phyloP scores from a whole-genome alignment of 2,797 vertebrate species.

The Stomatorhinus walkeri region DNA sequence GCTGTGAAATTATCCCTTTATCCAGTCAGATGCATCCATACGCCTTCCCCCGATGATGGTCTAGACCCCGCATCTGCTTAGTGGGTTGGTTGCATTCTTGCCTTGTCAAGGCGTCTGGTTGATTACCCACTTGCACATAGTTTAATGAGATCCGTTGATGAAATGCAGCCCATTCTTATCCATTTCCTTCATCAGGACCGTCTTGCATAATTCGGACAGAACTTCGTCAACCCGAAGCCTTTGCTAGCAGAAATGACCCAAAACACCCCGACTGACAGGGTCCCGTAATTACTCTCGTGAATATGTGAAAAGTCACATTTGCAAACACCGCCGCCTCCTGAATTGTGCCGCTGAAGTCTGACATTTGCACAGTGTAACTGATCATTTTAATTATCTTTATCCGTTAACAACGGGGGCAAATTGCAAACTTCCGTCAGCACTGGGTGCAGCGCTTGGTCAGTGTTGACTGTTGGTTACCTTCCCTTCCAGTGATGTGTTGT shows the following conservation, averaged over 20 bases:
- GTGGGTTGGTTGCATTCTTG: not conserved
- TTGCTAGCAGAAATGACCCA: not conserved
- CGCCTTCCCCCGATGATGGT: not conserved
- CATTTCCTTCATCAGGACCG: not conserved
- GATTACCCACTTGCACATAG: not conserved
- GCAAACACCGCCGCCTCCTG: not conserved
- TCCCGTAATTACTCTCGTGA: not conserved
- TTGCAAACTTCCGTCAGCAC: not conserved
- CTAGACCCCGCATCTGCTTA: not conserved
- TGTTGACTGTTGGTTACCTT: not conserved
- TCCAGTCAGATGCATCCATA: not conserved
- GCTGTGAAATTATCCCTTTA: constrained; percentile 12
- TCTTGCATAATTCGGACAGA: not conserved
- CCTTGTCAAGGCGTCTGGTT: not conserved
- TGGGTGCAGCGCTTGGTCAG: not conserved
- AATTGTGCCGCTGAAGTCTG: not conserved
- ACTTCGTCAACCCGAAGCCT: not conserved
- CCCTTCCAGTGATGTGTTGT: not conserved
- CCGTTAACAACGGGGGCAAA: not conserved
- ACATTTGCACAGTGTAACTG: not conserved
- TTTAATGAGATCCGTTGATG: not conserved
- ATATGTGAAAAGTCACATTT: not conserved
- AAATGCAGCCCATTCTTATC: not conserved
- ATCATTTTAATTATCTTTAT: not conserved
- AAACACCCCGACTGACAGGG: not conserved